Base-by-base conservation (phyloP, 2,888 invertebrate genomes). In the Zhuqinia jingwanae region DNA sequence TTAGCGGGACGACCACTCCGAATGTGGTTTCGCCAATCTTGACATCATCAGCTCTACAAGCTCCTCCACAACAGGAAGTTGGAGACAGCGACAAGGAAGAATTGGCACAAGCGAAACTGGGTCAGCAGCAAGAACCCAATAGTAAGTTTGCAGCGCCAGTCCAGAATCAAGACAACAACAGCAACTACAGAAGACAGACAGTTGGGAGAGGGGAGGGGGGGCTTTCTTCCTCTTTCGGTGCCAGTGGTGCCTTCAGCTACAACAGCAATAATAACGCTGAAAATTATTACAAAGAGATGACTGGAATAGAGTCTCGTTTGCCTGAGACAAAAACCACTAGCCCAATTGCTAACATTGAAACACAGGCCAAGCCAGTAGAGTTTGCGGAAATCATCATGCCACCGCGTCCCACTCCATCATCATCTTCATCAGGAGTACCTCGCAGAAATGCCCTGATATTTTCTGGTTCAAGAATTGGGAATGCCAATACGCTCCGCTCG, bases 21-120 rank as follows among this genome's bases (percentile, higher is more conserved):
- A 63, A 53, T 27, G 65, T 25, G 68, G 77, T 63, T 68, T 68
- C 77, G 56, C 68, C 50, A 68, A 77, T 68, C 75, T 56, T 75
- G 82, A 82, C 77, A 77, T 68, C 83, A 77, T 76, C 53, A 30
- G 75, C n/a, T 53, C 25, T 65, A 25, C 63, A 75, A 17, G 45
- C 73, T 73, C 30, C 73, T 73, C 30, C 58, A 45, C 36, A 58
- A 80, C 60, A 82, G 82, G 82, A 82, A 84, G 82, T 50, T 50
- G 83, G 17, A 30, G 77, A 77, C 58, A 77, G 77, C 17, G 77
- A 53, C 65, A 45, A 42, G 36, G 47, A 36, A 45, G 63, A 53
- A 30, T 45, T 25, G 60, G 65, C 36, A 73, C 73, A 20, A 50
- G 8, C 8, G 50, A 56, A 75, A 60, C 15, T 17, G 50, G 25